Evolutionary conservation across 2,113 vertebrate genomes (phyloP), one percentile per base, ranked within the genome.

Genomic region (Gobio gobio): DNA sequence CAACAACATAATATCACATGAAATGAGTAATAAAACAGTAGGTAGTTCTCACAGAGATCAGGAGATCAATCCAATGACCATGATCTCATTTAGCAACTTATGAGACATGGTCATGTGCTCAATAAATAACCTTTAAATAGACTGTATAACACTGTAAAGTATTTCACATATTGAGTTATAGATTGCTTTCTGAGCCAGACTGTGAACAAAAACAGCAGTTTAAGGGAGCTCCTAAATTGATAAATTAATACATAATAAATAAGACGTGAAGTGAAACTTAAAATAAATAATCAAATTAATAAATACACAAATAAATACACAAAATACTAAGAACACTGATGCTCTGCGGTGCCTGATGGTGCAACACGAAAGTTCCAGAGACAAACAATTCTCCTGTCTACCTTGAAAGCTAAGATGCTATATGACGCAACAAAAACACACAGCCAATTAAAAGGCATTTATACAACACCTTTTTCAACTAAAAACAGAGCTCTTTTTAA

Each of bases 11-110:
- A 26, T 6, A 29, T 78, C 59, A 75, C 72, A 84, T 84, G 59
- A 68, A 24, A 40, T 77, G 14, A 18, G 18, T 76, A 54, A 49
- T 26, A 66, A 81, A 81, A 45, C n/a, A 63, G n/a, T 64, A 26
- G 51, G 14, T 79, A 33, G 24, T 36, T 81, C 78, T 81, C 78
- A 68, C 26, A 81, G 78, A 68, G 78, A 81, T 81, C 61, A 81
- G 49, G 13, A 22, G 47, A n/a, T 40, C 45, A 16, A 43, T 63
- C 66, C 47, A 54, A 84, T 84, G 66, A 75, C 56, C 43, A 72
- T 40, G 26, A 45, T 9, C 51, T 70, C 70, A 63, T 20, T 13
- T 56, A 10, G 13, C 8, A 59, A 14, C 20, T 58, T 20, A 43
- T 70, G 63, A 61, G 29, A 81, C 61, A 22, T 40, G 22, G 49